A percentile compares a stretch with the other conserved stretches of the same genome.
These are phyloP conservation scores for Sylvilagus floridanus DNA, from an alignment of 2,797 vertebrate genomes.

Conservation along the genomic window DNA sequence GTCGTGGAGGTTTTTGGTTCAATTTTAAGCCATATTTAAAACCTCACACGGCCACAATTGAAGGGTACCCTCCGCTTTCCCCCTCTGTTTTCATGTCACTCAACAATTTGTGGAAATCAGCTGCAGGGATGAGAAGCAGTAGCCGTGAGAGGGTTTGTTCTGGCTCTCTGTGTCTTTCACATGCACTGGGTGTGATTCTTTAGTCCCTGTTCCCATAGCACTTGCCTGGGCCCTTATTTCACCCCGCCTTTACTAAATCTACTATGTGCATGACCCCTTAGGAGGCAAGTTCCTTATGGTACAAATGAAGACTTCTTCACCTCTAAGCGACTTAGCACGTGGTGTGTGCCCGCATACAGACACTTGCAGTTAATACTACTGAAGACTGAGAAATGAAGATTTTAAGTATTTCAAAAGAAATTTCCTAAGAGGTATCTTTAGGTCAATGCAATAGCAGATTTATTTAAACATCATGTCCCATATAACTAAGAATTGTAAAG, in stretches of 20 bases:
- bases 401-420: constrained; percentile 27
- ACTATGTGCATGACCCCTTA: neutral
- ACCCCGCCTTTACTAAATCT: neutral
- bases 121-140: neutral
- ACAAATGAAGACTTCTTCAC: neutral
- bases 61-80: neutral
- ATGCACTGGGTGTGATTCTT: neutral
- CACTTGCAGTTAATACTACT: neutral
- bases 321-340: neutral
- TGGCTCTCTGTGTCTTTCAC: neutral
- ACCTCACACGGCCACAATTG: neutral
- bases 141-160: neutral
- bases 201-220: neutral
- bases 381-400: neutral
- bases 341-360: neutral
- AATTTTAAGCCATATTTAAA: neutral
- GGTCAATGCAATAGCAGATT: neutral
- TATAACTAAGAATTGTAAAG: neutral
- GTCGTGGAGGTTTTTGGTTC: neutral
- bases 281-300: neutral
- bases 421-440: neutral
- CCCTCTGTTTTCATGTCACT: neutral
- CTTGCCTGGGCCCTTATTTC: neutral
- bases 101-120: neutral
- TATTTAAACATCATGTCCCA: neutral